Evolutionary conservation across 2,797 vertebrate genomes (phyloP), one percentile per base, ranked within the genome.

Genomic region (Moxostoma hubbsi): DNA sequence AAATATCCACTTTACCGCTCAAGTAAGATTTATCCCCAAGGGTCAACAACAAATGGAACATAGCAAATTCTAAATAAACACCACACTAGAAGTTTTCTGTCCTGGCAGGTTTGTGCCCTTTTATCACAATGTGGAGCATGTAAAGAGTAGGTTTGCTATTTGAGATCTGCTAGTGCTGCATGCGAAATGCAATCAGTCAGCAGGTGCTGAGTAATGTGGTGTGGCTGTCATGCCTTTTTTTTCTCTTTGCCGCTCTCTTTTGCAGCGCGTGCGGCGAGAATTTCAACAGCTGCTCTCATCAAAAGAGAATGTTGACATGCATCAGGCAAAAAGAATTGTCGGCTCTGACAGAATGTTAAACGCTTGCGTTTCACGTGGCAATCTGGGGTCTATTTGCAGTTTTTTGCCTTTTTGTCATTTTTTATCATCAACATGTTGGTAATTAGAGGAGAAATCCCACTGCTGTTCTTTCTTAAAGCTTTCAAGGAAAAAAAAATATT

Each of bases 121-220:
- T 71, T 84, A 80, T 80, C 85, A 80, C 82, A 90, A 82, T 86
- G 84, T 87, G 71, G 50, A 58, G 88, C 85, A 45, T 58, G 77
- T 65, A 65, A 79, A 79, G 51, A 79, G 86, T 77, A 85, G 87
- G 81, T 89, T 88, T 87, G 87, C 86, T 87, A 88, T 89, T 87
- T 90, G 80, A 59, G 85, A 82, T 86, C 87, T 81, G 81, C 85
- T 58, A 75, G 75, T 68, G 84, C 83, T 81, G 87, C 85, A 89
- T 83, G 86, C 83, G 87, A 85, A 90, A 89, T 86, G 82, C 82
- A 90, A 90, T 89, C 87, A 89, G 82, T 90, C 90, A 87, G 87
- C 82, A 85, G 87, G 88, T 89, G 89, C 86, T 85, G 58, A 73
- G 84, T 86, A 86, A 89, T 86, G 84, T 84, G 82, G 75, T 79